Base-by-base conservation (phyloP, 2,888 invertebrate genomes). In the Xestobium rufovillosum region DNA sequence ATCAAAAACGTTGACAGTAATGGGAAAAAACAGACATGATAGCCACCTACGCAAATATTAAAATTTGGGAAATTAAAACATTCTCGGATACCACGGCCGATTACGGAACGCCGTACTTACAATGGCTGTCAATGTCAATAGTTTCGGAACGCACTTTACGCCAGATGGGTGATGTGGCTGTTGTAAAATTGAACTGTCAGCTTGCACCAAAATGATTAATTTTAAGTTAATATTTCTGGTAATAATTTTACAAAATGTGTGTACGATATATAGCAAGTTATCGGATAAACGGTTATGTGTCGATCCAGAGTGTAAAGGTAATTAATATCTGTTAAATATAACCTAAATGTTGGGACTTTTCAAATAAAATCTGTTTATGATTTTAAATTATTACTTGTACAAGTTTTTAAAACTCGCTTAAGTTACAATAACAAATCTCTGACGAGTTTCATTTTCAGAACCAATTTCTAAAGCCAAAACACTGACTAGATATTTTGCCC, bases 221-320 rank as follows among this genome's bases (percentile, higher is more conserved):
- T 58, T 59, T 61, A 57, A 57, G 55, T 49, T 55, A 48, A 51
- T 57, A 53, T 60, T 50, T 52, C 51, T 60, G 54, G 51, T 60
- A 53, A 53, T 62, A 59, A 56, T 64, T 56, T 49, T 57, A 36
- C 49, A 61, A 54, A 53, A 53, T 51, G 48, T 57, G 39, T 47
- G 48, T 49, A 42, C 42, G 46, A 45, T 48, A 34, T 47, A 54
- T 47, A 53, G 70, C 56, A 63, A 68, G 64, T 66, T 77, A 54
- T 79, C 83, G 36, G 76, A 82, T 59, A 75, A 77, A 65, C 73
- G 80, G 55, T 66, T 73, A 57, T 86, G 86, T 72, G 80, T 69
- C 50, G 78, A 85, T 67, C 64, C 70, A 61, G 65, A 76, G 59
- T 86, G 86, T 65, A 71, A 72, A 65, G 73, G 86, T 86, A 69